Base-by-base conservation (phyloP, 2,888 invertebrate genomes). In the Pachycephus smyrnensis region DNA sequence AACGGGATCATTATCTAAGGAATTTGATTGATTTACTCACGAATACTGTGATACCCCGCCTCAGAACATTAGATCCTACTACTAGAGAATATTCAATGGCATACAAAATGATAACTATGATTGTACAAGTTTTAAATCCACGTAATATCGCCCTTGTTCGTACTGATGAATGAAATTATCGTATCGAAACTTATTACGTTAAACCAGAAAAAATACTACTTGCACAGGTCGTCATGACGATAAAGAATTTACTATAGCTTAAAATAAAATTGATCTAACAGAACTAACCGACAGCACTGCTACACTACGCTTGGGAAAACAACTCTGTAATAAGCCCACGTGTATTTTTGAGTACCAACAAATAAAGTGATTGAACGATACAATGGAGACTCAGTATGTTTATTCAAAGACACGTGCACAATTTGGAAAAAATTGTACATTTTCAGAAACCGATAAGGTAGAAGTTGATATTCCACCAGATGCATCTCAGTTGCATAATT, bases 391-490 rank as follows among this genome's bases (percentile, higher is more conserved):
- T 23, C 86, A 90, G 37, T 93, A 92, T 77, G 92, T 92, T 79
- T 94, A 94, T 82, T 90, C 92, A 12, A 94, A 93, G 84, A 84
- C 89, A 73, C 92, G 94, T 68, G 91, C 89, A 80, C 90, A 92
- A 79, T 94, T 93, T 81, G 94, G 94, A 2, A 92, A 91, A 73
- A 92, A 93, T 82, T 91, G 92, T 78, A 88, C 93, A 76, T 94
- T 94, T 84, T 91, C 92, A 79, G 87, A 90, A 36, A 89, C 88
- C 2, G 91, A 93, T 23, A 92, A 92, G 75, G n/a, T 88, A 30
- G 89, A 90, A 73, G 80, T 88, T 4, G 89, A 91, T 76, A 86
- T 91, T 32, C 86, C 87, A 80, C 91, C 94, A 35, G 91, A 93
- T 80, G 87, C 87, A 76, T 84, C 85, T 9, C 86, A 92, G 68